A percentile compares a stretch with the other conserved stretches of the same genome.
phyloP scores from a whole-genome alignment of 2,113 vertebrate species.

The human region GRCh38 chr4:24215001-24215500 shows the following conservation, averaged over 20 bases:
- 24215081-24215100: neutral
- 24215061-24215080: neutral
- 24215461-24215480: neutral
- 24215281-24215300: rapidly evolving
- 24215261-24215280: neutral
- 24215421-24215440: neutral
- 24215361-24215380: neutral
- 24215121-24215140: neutral
- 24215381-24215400: neutral
- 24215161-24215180: neutral
- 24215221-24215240: neutral
- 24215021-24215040: neutral
- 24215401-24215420: neutral
- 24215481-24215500: neutral
- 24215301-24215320: rapidly evolving
- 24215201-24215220: neutral
- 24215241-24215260: neutral
- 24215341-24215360: neutral
- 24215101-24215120: neutral
- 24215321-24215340: rapidly evolving
- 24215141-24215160: neutral
- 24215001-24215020: neutral
- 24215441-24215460: neutral
- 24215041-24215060: neutral
- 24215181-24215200: neutral